Base-by-base conservation (phyloP, 2,797 vertebrate species). In the Alectoris magna region DNA sequence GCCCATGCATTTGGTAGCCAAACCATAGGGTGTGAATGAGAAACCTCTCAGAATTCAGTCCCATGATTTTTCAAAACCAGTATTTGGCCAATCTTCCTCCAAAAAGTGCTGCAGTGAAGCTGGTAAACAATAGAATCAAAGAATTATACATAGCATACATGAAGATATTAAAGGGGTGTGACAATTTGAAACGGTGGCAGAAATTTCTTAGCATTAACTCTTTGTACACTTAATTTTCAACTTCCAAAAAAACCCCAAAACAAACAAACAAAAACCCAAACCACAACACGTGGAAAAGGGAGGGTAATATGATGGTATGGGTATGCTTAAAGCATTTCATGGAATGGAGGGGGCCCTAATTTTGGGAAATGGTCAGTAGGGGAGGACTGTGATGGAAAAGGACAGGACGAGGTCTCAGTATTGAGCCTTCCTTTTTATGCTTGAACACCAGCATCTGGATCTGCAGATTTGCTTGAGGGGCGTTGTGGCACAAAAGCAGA, bases 361-460 rank as follows among this genome's bases (percentile, higher is more conserved):
- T 87, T 79, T 91, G 14, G 10, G 73, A 96, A 92, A 78, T 66
- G 43, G 49, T 80, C 76, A 75, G 43, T 14, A 75, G 43, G 29
- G 70, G 46, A 76, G 23, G 51, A 78, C 7, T 22, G 55, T 34
- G 80, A 58, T 26, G 39, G 69, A 72, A 85, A 79, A 93, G 41
- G 38, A 92, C 91, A 64, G 41, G 17, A 59, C 46, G 51, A 75
- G 36, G 31, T 86, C 56, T 78, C 76, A 38, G 29, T 38, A 19
- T 48, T 84, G 82, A 75, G 87, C 75, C 16, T 78, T 46, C 29
- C 51, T 86, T 63, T 88, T 92, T 69, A 21, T 44, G 38, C 63
- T 84, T 93, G 78, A 93, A 87, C 92, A 93, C 72, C 88, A 84
- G 55, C 93, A 77, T 90, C 38, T 72, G 75, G 43, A 71, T 31